These are phyloP conservation scores for Stichodactyla helianthus DNA, from an alignment of 64 coral and sea anemone genomes.

Conservation along the genomic window DNA sequence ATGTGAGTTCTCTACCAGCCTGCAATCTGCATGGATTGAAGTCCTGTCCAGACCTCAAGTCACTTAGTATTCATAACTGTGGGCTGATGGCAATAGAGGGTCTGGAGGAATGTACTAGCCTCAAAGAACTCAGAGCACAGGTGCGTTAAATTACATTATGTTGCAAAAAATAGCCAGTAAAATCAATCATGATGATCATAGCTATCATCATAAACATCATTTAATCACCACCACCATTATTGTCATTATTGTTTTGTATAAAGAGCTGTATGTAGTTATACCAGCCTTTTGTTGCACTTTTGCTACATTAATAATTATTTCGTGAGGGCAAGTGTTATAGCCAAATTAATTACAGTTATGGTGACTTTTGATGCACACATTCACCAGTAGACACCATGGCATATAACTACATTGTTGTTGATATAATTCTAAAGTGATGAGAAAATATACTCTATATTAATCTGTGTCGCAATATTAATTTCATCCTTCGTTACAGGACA, in stretches of 20 bases:
- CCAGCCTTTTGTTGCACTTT: too few species aligned
- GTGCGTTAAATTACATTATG: not conserved
- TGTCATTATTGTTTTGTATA: not conserved
- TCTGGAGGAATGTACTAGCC: conserved; percentile 63
- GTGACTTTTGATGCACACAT: too few species aligned
- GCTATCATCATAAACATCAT: not conserved
- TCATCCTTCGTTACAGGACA: conserved; percentile 37
- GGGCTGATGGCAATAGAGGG: conserved; percentile 77
- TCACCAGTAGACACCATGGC: too few species aligned
- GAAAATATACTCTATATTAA: too few species aligned
- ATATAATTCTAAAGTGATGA: too few species aligned
- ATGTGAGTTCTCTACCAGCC: not conserved
- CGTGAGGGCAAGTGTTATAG: too few species aligned
- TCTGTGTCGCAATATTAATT: too few species aligned
- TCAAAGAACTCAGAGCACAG: conserved; percentile 57
- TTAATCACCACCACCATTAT: not conserved
- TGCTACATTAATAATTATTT: too few species aligned
- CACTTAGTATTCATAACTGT: conserved; percentile 56
- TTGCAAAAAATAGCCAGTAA: too few species aligned
- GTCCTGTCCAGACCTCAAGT: conserved; percentile 48
- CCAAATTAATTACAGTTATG: too few species aligned
- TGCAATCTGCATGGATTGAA: conserved; percentile 65
- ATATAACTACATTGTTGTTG: too few species aligned
- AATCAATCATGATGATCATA: not conserved
- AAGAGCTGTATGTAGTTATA: too few species aligned